Conservation (phyloP, 2,797 vertebrate genomes). For the Enteromius argenteus region DNA sequence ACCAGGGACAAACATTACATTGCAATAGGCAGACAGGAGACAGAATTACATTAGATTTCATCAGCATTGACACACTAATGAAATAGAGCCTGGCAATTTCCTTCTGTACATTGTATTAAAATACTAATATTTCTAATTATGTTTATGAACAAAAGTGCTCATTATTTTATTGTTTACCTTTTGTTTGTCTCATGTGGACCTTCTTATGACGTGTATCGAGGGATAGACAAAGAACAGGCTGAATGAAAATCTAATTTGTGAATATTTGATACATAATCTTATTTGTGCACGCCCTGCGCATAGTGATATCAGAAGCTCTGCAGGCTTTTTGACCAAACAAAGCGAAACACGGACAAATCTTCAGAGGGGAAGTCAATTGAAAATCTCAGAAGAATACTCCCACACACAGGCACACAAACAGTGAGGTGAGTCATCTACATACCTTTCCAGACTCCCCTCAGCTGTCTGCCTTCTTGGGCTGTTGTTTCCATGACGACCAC, state of each 20-base stretch:
- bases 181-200: conserved; percentile 23
- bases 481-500: conserved; percentile 59
- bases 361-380: conserved; percentile 47
- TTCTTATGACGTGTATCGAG: neutral
- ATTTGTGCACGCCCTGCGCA: conserved; percentile 2
- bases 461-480: conserved; percentile 45
- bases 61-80: conserved; percentile 55
- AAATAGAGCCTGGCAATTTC: conserved; percentile 55
- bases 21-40: conserved; percentile 20
- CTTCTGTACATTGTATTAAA: conserved; percentile 31
- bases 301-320: neutral
- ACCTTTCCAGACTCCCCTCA: conserved; percentile 54
- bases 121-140: neutral
- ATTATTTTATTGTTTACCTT: conserved; percentile 6
- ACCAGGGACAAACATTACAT: conserved; percentile 23
- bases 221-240: neutral
- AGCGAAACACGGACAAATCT: conserved; percentile 34
- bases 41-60: conserved; percentile 54
- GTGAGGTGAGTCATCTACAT: conserved; percentile 55
- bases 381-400: conserved; percentile 52
- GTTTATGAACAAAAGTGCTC: neutral
- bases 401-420: conserved; percentile 33
- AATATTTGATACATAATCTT: conserved; percentile 22
- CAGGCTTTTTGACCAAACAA: conserved; percentile 39
- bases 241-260: conserved; percentile 26